These are phyloP conservation scores for Nesospiza acunhae DNA, from an alignment of 2,113 vertebrate genomes.

Conservation along the genomic window DNA sequence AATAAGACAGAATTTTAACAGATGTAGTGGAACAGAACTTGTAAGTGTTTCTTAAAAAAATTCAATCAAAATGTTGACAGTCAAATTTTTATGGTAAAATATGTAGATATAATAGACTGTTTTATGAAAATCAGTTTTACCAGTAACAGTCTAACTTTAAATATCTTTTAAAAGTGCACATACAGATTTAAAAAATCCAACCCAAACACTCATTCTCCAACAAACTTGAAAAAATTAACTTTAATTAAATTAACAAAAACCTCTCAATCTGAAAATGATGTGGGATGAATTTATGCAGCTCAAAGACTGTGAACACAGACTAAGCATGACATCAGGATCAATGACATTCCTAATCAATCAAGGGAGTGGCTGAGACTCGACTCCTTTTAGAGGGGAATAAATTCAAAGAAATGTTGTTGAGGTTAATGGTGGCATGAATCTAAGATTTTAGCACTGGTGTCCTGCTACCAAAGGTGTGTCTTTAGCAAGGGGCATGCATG, in stretches of 20 bases:
- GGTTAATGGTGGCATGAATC: background rate
- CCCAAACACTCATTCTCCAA: background rate
- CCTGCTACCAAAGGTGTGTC: background rate
- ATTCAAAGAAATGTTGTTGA: background rate
- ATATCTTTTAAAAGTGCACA: background rate
- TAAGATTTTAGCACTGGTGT: background rate
- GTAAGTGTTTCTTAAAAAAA: background rate
- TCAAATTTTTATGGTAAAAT: background rate
- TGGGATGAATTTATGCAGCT: background rate
- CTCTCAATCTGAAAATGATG: background rate
- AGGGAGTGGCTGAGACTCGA: background rate
- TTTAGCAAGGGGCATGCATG: background rate
- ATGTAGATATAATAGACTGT: background rate
- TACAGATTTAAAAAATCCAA: background rate
- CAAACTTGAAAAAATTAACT: background rate
- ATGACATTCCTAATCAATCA: background rate
- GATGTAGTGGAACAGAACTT: background rate
- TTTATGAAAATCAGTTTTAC: background rate
- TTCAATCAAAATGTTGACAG: background rate
- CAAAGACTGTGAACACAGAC: background rate
- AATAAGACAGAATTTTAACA: background rate
- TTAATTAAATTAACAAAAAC: background rate
- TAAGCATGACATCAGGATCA: background rate
- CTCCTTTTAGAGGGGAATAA: background rate
- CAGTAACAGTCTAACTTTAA: background rate